These are phyloP conservation scores for Agrilus cyanescens DNA, from an alignment of 2,888 invertebrate genomes.

Conservation along the genomic window DNA sequence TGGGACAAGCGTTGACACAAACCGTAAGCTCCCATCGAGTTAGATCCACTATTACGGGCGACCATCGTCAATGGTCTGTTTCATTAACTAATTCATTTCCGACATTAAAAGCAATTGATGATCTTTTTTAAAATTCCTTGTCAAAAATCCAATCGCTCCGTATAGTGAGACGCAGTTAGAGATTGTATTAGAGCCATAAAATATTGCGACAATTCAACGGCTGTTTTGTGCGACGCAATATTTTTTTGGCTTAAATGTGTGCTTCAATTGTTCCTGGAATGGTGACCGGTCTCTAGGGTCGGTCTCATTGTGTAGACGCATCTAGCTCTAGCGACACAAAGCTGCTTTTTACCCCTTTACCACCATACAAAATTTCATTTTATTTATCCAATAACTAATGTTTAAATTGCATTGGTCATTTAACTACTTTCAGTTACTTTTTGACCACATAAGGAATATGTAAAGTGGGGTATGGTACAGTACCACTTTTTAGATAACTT, in stretches of 20 bases:
- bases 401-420: too few species aligned
- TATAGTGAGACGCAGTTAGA: constrained; percentile 13
- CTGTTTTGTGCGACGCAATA: constrained; percentile 14
- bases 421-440: too few species aligned
- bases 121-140: too few species aligned
- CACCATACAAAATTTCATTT: too few species aligned
- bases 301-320: constrained; percentile 33
- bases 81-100: too few species aligned
- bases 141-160: too few species aligned
- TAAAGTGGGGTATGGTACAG: too few species aligned
- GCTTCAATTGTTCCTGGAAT: constrained; percentile 41
- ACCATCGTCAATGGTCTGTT: constrained; percentile 14
- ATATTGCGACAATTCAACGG: constrained; percentile 19
- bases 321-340: constrained; percentile 11
- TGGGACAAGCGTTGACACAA: constrained; percentile 51
- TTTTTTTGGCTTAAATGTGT: constrained; percentile 30
- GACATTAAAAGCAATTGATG: too few species aligned
- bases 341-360: too few species aligned
- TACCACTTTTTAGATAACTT: too few species aligned
- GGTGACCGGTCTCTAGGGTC: constrained; percentile 30
- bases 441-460: too few species aligned
- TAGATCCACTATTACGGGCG: constrained; percentile 32
- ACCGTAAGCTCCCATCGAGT: constrained; percentile 40
- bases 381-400: too few species aligned
- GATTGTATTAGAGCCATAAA: constrained; percentile 29